A percentile compares a stretch with the other conserved stretches of the same genome.
Conservation (phyloP, 2,888 invertebrate genomes). For the Mimumesa dahlbomi region DNA sequence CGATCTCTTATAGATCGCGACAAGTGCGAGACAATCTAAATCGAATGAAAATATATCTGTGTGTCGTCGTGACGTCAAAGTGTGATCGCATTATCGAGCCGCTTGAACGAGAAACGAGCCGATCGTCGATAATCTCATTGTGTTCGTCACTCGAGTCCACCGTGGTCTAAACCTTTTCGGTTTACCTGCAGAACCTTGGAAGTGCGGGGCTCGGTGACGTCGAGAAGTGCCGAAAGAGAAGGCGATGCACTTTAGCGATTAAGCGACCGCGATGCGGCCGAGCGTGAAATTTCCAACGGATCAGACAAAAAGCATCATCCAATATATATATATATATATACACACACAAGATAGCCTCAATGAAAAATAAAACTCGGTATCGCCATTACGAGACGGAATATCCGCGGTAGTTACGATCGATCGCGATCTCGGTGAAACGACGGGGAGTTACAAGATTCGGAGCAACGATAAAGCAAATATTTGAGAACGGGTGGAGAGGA, state of each 20-base stretch:
- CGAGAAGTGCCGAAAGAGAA: background rate
- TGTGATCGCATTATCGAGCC: slow-evolving; percentile 33
- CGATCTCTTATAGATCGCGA: too few relatives aligned
- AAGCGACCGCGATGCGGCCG: background rate
- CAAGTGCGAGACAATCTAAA: background rate
- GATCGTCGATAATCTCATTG: slow-evolving; percentile 36
- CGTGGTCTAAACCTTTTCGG: background rate
- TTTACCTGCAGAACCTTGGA: background rate
- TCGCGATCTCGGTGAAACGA: too few relatives aligned
- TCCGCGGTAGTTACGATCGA: too few relatives aligned
- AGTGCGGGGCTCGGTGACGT: background rate
- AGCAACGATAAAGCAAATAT: too few relatives aligned
- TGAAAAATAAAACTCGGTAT: too few relatives aligned
- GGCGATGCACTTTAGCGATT: background rate
- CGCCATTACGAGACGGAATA: too few relatives aligned
- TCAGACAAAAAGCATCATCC: too few relatives aligned
- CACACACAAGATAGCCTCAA: too few relatives aligned
- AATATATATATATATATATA: too few relatives aligned
- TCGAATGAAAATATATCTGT: slow-evolving; percentile 15
- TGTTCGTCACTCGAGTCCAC: background rate
- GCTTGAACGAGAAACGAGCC: slow-evolving; percentile 32
- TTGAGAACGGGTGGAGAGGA: too few relatives aligned
- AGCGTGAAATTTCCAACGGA: too few relatives aligned
- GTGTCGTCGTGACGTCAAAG: background rate
- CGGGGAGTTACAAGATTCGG: too few relatives aligned